phyloP scores from a whole-genome alignment of 2,888 invertebrate genomes.

The Tribolium freemani region DNA sequence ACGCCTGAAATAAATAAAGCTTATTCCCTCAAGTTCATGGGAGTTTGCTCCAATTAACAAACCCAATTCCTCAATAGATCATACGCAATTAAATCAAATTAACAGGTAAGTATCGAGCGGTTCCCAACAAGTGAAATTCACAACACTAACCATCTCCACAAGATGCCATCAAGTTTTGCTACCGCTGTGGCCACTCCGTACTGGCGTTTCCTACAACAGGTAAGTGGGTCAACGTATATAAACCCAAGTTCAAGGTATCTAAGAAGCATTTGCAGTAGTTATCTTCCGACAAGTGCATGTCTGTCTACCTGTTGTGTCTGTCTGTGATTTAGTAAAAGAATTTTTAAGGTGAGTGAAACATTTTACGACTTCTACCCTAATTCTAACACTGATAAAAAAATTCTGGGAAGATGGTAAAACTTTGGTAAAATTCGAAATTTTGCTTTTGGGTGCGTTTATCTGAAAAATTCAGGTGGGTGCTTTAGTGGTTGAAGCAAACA shows the following conservation, averaged over 20 bases:
- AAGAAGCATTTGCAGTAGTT: slow-evolving; percentile 68
- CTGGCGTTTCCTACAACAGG: slow-evolving; percentile 51
- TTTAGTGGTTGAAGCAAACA: not conserved
- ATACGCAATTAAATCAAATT: slow-evolving; percentile 28
- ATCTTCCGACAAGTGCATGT: slow-evolving; percentile 56
- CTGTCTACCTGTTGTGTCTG: slow-evolving; percentile 47
- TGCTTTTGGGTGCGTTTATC: not conserved
- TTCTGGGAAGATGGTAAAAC: not conserved
- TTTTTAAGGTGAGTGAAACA: slow-evolving; percentile 47
- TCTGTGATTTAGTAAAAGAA: slow-evolving; percentile 49
- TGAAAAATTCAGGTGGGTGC: not conserved
- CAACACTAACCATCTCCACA: not conserved
- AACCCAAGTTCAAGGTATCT: slow-evolving; percentile 85
- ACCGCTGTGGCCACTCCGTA: slow-evolving; percentile 35
- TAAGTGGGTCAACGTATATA: slow-evolving; percentile 88
- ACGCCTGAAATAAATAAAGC: not conserved
- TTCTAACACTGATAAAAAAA: not conserved
- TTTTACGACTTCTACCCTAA: slow-evolving; percentile 5
- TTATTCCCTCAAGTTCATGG: not conserved
- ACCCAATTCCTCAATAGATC: slow-evolving; percentile 24
- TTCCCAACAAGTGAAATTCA: slow-evolving; percentile 28
- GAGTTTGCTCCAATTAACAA: slow-evolving; percentile 12
- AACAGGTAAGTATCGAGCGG: slow-evolving; percentile 6
- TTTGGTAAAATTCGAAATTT: not conserved
- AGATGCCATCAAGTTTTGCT: slow-evolving; percentile 37